Base-by-base conservation (phyloP, 1,140 invertebrate species). In the Rhyacophila brunnea region DNA sequence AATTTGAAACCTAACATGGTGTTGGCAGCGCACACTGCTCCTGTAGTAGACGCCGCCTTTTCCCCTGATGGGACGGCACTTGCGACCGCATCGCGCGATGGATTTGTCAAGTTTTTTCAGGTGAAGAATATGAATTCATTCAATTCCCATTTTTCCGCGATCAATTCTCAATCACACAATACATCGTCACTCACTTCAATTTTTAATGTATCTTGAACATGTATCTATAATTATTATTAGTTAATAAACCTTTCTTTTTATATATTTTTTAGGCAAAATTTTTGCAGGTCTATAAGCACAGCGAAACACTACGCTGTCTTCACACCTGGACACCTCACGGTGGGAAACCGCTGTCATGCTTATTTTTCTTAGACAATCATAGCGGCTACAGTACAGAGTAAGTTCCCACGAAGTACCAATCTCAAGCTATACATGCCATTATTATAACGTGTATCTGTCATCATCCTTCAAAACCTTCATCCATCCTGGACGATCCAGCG, bases 321-420 rank as follows among this genome's bases (percentile, higher is more conserved):
- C 93, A 96, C 75, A 83, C 92, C 66, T 97, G 93, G 94, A 84
- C 85, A 67, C 95, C 95, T 1, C 93, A 97, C 71, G 86, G 85
- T 58, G 91, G 92, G 6, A 85, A 88, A 70, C 87, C 92, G 0
- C 81, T 98, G 35, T 90, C 88, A 10, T 92, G 85, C 14, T 75
- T 98, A 0, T 92, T 93, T 70, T 97, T 98, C 74, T 82, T 97
- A 1, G 95, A 98, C 74, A 93, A 97, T 75, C 88, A 94, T 67
- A 89, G 90, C 68, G 85, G 87, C 67, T 86, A 85, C 55, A 86
- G 86, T 68, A 80, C 89, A 28, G 90, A 94, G 92, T 95, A 79
- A 89, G 90, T 83, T 34, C n/a, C n/a, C n/a, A n/a, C n/a, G n/a
- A n/a, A n/a, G n/a, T n/a, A n/a, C n/a, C n/a, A n/a, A n/a, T n/a